Base-by-base conservation (phyloP, 53 echinoderm and acorn worm species). In the Apostichopus leukothele region DNA sequence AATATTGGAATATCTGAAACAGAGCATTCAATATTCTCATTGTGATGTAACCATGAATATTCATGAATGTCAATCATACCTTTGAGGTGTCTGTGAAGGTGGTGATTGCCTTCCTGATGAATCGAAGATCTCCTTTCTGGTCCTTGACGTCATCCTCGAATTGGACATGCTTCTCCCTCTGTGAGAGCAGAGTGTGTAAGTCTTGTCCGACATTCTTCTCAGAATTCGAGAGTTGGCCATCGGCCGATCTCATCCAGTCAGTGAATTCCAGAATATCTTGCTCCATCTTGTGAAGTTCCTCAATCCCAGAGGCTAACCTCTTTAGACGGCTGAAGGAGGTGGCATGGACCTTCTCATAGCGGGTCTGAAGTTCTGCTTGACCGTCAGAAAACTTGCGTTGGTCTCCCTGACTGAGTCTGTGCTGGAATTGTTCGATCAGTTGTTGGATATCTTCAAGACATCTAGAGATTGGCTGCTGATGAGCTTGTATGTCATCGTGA, bases 111-210 rank as follows among this genome's bases (percentile, higher is more conserved):
- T 95, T 95, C 90, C 90, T 96, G 66, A 96, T 86, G 91, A 95
- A 93, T 88, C 93, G 92, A 66, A 96, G 90, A 60, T 96, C 96
- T 57, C 95, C 95, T 88, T 96, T 96, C 90, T 93, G 95, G 74
- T 96, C 96, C 19, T 95, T 95, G 86, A 96, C 90, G 27, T 95
- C 95, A 59, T 96, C 96, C n/a, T 78, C 89, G 75, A 95, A 96
- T 88, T 93, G 83, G 8, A 75, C 73, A 59, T 93, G 95, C 13
- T 92, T 90, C 0, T 90, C 89, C 18, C 86, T 75, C 93, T 96
- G 96, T 27, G 88, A 52, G 63, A 86, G 88, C 80, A 96, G 93
- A 0, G 92, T 75, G 16, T 22, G 51, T 13, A 95, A 91, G 71
- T 96, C 96, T 54, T 88, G 91, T 50, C 93, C 95, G 6, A 96